phyloP scores from a whole-genome alignment of 2,888 invertebrate species.

The Leptothorax acervorum region DNA sequence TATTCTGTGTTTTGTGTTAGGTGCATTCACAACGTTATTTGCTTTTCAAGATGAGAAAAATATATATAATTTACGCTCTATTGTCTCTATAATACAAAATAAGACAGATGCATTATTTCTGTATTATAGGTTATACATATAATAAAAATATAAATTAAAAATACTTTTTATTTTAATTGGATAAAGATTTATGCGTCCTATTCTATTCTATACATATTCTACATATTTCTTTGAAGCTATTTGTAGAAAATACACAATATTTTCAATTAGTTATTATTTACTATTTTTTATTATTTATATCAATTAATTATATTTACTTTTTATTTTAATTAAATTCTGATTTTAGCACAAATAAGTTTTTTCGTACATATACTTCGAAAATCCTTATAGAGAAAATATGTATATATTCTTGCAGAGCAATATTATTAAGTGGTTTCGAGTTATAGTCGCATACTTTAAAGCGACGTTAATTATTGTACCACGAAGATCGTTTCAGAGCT shows the following conservation, averaged over 20 bases:
- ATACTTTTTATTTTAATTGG: background rate
- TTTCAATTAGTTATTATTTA: constrained; percentile 5
- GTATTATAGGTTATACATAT: background rate
- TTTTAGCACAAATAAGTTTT: background rate
- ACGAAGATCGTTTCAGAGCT: constrained; percentile 36
- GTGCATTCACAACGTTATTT: background rate
- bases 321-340: background rate
- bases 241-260: background rate
- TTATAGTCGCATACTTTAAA: constrained; percentile 21
- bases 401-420: background rate
- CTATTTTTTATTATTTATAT: background rate
- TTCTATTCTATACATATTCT: background rate
- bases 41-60: background rate
- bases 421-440: constrained; percentile 8
- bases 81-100: background rate
- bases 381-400: background rate
- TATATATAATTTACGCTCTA: background rate
- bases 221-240: background rate
- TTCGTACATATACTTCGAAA: background rate
- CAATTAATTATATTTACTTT: constrained; percentile 4
- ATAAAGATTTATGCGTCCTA: background rate
- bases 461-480: constrained; percentile 42
- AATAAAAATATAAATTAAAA: background rate
- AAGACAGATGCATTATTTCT: background rate
- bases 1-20: background rate